phyloP scores from a whole-genome alignment of 53 echinoderm and acorn worm genomes.

The Patiria pectinifera region DNA sequence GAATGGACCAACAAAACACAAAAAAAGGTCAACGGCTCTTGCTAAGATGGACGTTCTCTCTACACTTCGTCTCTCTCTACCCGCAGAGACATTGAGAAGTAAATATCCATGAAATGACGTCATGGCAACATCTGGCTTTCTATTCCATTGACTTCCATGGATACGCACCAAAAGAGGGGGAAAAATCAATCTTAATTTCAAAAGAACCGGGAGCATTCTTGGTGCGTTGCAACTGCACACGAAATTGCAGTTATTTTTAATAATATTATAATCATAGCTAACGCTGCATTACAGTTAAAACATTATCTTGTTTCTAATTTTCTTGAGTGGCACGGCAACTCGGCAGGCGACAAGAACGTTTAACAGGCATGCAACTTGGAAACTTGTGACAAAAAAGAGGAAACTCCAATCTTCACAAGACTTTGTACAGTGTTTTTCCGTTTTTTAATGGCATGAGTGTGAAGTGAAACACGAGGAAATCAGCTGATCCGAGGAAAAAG shows the following conservation, averaged over 20 bases:
- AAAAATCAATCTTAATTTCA: background rate
- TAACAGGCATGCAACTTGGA: too few species aligned
- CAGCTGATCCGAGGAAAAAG: too few species aligned
- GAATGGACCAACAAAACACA: conserved; percentile 6
- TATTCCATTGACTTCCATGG: background rate
- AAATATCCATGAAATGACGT: conserved; percentile 33
- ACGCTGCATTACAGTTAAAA: too few species aligned
- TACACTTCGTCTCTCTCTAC: background rate
- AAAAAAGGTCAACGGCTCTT: conserved; percentile 36
- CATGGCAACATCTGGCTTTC: conserved; percentile 38
- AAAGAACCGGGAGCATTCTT: background rate
- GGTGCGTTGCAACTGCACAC: background rate
- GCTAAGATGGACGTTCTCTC: conserved; percentile 5
- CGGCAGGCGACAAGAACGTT: too few species aligned
- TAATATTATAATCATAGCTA: too few species aligned
- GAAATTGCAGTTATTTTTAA: background rate
- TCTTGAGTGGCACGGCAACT: too few species aligned
- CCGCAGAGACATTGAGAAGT: background rate
- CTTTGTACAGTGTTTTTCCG: too few species aligned
- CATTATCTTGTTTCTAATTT: too few species aligned
- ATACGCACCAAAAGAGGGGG: background rate
- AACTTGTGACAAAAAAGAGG: too few species aligned
- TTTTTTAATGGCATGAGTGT: too few species aligned
- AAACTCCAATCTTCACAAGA: too few species aligned
- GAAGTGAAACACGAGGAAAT: too few species aligned